These are phyloP conservation scores for Microcebus tavaratra DNA, from an alignment of 2,113 vertebrate species.

Conservation along the genomic window DNA sequence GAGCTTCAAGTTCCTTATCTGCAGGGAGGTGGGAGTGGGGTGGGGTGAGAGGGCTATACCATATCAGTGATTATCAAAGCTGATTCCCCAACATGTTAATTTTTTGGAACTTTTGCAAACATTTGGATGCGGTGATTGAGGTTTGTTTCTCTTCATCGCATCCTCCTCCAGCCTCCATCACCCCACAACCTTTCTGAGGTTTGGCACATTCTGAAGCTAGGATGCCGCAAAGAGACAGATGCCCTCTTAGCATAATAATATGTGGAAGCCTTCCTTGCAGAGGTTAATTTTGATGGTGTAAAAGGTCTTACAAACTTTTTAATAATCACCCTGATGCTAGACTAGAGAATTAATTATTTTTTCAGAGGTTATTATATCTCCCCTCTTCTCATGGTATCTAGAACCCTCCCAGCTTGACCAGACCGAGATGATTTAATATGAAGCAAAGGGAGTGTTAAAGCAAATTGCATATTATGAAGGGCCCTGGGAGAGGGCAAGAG, in stretches of 20 bases:
- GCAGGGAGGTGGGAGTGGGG: neutral
- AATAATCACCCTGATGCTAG: neutral
- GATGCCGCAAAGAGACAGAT: neutral
- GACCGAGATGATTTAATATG: neutral
- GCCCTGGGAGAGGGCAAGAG: neutral
- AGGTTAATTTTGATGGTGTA: neutral
- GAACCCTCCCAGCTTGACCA: neutral
- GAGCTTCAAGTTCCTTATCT: neutral
- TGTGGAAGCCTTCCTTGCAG: neutral
- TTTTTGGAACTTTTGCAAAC: neutral
- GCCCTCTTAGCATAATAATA: neutral
- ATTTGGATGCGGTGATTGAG: neutral
- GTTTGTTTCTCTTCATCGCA: neutral
- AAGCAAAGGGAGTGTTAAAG: neutral
- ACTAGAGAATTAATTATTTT: neutral
- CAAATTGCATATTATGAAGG: neutral
- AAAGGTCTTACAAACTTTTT: neutral
- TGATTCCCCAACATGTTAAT: neutral
- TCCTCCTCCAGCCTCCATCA: neutral
- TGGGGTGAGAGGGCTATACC: neutral
- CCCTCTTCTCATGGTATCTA: neutral
- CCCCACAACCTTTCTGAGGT: neutral
- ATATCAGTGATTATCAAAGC: neutral
- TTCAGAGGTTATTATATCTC: neutral
- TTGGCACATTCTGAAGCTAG: neutral